Percentiles rank a stretch among this genome's conserved stretches.
phyloP scores from a whole-genome alignment of 2,888 invertebrate species.

The Phyto melanocephala region DNA sequence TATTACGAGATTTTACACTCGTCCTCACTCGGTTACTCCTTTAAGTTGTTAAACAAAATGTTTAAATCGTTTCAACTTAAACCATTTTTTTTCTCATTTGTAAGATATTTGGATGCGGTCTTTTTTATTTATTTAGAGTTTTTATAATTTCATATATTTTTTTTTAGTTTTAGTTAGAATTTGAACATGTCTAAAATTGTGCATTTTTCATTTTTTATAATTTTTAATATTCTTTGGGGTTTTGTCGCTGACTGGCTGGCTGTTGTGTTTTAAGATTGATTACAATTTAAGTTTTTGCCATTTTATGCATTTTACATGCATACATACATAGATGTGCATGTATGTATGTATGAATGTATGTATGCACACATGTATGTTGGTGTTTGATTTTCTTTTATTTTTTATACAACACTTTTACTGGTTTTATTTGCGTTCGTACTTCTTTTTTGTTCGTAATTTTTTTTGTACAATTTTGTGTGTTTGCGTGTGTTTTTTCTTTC shows the following conservation, averaged over 20 bases:
- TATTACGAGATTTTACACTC: no score
- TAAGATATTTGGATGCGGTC: background rate
- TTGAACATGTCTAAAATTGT: conserved; percentile 15
- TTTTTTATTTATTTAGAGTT: background rate
- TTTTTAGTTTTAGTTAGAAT: background rate
- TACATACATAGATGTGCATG: background rate
- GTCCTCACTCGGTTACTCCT: no score
- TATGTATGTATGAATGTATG: background rate
- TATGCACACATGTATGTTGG: no score
- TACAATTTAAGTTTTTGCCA: background rate
- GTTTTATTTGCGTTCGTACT: conserved; percentile 7
- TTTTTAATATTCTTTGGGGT: background rate
- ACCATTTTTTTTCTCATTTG: no score
- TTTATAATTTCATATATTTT: no score
- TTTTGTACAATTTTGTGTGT: conserved; percentile 11
- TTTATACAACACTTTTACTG: background rate
- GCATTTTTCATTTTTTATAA: background rate
- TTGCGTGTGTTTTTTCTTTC: background rate
- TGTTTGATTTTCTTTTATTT: background rate
- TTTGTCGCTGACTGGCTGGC: background rate
- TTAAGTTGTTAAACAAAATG: no score
- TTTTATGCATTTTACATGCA: background rate
- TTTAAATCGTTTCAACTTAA: no score
- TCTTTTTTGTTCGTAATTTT: conserved; percentile 4
- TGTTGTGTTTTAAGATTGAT: conserved; percentile 2